phyloP scores from a whole-genome alignment of 23 tunicate species.

The Halocynthia aurantium region DNA sequence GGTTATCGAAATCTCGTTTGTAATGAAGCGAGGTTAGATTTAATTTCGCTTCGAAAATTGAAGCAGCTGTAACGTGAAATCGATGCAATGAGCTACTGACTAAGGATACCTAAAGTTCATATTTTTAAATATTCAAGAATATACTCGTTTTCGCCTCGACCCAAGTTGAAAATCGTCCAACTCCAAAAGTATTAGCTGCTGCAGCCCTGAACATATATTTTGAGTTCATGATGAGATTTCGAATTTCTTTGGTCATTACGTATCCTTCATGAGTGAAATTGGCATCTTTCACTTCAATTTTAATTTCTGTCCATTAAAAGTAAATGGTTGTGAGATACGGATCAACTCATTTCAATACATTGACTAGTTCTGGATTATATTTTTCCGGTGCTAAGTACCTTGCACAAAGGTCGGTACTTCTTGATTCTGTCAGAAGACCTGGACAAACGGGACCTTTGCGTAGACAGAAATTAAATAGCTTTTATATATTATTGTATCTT shows the following conservation, averaged over 20 bases:
- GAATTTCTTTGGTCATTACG: constrained; percentile 17
- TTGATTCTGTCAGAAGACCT: too few species aligned
- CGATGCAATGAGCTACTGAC: too few species aligned
- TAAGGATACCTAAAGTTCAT: neutral
- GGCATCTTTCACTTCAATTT: constrained; percentile 24
- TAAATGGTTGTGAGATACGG: too few species aligned
- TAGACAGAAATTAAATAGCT: neutral
- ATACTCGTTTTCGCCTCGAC: constrained; percentile 49
- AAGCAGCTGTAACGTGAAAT: constrained; percentile 31
- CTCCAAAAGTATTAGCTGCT: constrained; percentile 29
- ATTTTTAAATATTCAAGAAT: neutral
- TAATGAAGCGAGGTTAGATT: constrained; percentile 39
- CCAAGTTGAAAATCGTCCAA: constrained; percentile 62
- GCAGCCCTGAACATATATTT: constrained; percentile 64
- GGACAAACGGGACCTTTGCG: too few species aligned
- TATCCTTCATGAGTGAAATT: constrained; percentile 42
- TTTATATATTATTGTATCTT: neutral
- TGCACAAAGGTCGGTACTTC: too few species aligned
- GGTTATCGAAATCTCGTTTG: neutral
- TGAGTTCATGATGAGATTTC: constrained; percentile 28
- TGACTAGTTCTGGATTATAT: too few species aligned
- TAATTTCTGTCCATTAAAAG: constrained; percentile 18
- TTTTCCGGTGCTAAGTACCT: too few species aligned
- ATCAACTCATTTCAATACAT: too few species aligned
- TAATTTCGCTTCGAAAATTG: constrained; percentile 36